Base-by-base conservation (phyloP, 30 jellyfish, hydroid and myxozoan species). In the Pseudorhiza aurosa region DNA sequence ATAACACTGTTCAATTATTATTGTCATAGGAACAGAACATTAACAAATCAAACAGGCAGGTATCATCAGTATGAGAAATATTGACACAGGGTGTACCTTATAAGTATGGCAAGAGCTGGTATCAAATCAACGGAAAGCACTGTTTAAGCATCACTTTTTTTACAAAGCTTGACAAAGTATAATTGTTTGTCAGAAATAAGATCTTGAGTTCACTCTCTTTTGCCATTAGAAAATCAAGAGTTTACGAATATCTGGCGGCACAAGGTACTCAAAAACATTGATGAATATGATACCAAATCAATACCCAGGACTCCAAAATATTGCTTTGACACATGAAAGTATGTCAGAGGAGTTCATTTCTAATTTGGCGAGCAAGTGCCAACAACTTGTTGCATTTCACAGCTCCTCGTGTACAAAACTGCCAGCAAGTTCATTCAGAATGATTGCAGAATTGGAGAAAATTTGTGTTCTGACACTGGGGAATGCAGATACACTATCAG, bases 221-320 rank as follows among this genome's bases (percentile, higher is more conserved):
- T n/a, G n/a, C n/a, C n/a, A n/a, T n/a, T n/a, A 80, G 91, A 80
- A 65, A 50, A 80, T 80, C 75, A 80, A 80, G 78, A 49, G 12
- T 56, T 12, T 80, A 33, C 45, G 21, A 17, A 53, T 80, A 2
- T 80, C 91, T 28, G 77, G 70, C 15, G 43, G 91, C n/a, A 64
- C 83, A 49, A 65, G 84, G 65, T 80, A 40, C 43, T 65, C 91
- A 31, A 65, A 31, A 55, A 6, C 63, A 27, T 33, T 65, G 57
- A 17, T 80, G 44, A 80, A 50, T 35, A 25, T 57, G 47, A 80
- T 80, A 29, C 91, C 91, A 4, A 26, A n/a, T 56, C 68, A 50
- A 19, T 80, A 80, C 58, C 58, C 77, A 29, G 51, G 36, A 58
- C 81, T 80, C 30, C 84, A 80, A 65, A 29, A 84, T 24, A 46